These are phyloP conservation scores for Stegostoma tigrinum DNA, from an alignment of 2,113 vertebrate species.

Conservation along the genomic window DNA sequence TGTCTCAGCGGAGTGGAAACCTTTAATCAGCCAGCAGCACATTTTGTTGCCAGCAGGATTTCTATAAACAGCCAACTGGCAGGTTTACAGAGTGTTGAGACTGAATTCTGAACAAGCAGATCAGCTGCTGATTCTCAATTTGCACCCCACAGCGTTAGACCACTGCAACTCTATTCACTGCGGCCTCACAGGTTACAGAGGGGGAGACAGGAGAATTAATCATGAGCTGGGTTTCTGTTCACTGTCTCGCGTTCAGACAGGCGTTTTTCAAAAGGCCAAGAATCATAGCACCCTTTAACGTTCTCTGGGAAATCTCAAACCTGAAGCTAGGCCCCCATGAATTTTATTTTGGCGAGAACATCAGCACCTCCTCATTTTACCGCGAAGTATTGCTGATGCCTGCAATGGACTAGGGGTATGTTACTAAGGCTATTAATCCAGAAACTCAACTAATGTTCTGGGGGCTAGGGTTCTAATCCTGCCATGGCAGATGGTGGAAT, in stretches of 20 bases:
- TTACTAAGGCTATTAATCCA: too few species aligned
- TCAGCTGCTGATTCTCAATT: not conserved
- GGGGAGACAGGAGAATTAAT: not conserved
- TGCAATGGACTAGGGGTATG: too few species aligned
- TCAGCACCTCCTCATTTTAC: too few species aligned
- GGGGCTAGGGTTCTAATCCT: too few species aligned
- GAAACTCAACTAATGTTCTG: too few species aligned
- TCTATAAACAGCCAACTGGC: not conserved
- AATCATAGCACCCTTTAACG: not conserved
- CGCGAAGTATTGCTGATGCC: too few species aligned
- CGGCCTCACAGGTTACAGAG: not conserved
- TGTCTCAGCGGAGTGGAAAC: slow-evolving; percentile 93
- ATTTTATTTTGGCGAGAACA: too few species aligned
- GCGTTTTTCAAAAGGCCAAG: not conserved
- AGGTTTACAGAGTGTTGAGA: not conserved
- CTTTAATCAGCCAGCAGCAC: slow-evolving; percentile 96
- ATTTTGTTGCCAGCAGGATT: slow-evolving; percentile 59
- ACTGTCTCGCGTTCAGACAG: not conserved
- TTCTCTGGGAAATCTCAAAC: not conserved
- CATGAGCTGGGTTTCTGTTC: not conserved
- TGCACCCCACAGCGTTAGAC: not conserved
- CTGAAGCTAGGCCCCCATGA: too few species aligned
- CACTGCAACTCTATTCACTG: too few species aligned
- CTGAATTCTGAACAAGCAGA: not conserved
- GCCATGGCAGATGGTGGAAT: too few species aligned